Evolutionary conservation across 2,888 invertebrate genomes (phyloP).

Genomic region (Lasius fuliginosus): DNA sequence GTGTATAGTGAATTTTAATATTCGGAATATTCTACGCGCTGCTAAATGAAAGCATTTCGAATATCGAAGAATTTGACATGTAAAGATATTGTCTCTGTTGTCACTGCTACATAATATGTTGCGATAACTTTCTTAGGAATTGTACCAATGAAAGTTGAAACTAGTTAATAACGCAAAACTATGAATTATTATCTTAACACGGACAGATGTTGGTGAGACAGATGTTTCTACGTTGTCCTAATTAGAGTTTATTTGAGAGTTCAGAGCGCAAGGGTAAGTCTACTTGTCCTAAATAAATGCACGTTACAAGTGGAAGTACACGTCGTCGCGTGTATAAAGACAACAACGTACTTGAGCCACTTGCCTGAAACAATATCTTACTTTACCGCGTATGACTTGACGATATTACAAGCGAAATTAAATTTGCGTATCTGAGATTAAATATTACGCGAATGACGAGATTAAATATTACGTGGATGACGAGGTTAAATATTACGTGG

Average conservation of each 20-base stretch:
- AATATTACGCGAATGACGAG: neutral
- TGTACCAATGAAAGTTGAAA: neutral
- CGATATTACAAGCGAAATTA: neutral
- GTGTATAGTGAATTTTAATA: neutral
- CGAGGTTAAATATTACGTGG: neutral
- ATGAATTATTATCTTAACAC: constrained; percentile 12
- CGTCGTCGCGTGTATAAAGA: neutral
- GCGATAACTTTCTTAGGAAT: neutral
- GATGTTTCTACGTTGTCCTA: constrained; percentile 16
- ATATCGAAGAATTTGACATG: neutral
- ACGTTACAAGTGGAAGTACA: neutral
- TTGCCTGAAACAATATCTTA: neutral
- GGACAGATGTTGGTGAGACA: constrained; percentile 27
- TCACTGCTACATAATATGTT: neutral
- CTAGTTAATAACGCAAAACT: neutral
- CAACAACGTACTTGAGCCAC: neutral
- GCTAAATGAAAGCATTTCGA: neutral
- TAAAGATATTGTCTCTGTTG: neutral
- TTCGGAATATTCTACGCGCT: neutral
- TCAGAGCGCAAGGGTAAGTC: neutral
- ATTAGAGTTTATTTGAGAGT: constrained; percentile 21
- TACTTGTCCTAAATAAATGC: constrained; percentile 9
- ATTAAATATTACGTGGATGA: neutral
- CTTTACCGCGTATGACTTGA: neutral
- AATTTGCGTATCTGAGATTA: neutral